Conservation (phyloP, 2,113 vertebrate genomes). For the Phainopepla nitens region DNA sequence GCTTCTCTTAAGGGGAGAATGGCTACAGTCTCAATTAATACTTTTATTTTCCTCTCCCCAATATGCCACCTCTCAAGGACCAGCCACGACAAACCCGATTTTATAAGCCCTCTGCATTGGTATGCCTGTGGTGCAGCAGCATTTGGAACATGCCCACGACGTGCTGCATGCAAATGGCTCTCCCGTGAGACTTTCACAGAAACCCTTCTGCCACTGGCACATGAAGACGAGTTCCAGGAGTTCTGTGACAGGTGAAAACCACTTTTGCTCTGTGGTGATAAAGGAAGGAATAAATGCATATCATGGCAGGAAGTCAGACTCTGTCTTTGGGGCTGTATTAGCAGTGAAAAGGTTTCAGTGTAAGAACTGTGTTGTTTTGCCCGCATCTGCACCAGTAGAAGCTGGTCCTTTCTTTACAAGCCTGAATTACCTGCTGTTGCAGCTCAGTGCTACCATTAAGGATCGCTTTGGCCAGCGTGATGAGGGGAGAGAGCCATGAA, state of each 20-base stretch:
- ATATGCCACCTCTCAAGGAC: conserved; percentile 15
- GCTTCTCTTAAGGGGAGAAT: background rate
- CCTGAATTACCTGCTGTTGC: conserved; percentile 51
- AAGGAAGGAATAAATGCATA: conserved; percentile 12
- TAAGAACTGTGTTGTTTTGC: conserved; percentile 18
- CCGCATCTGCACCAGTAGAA: conserved; percentile 25
- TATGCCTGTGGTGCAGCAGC: conserved; percentile 15
- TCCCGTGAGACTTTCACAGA: background rate
- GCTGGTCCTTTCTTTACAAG: conserved; percentile 24
- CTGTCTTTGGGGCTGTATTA: background rate
- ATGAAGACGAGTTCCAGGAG: background rate
- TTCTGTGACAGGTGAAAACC: conserved; percentile 29
- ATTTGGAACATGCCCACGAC: background rate
- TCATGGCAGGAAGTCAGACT: conserved; percentile 13
- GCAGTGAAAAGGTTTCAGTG: conserved; percentile 46
- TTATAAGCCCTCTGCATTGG: conserved; percentile 10
- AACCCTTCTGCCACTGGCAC: background rate
- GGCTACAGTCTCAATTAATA: background rate
- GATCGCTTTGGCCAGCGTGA: background rate
- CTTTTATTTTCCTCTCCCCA: conserved; percentile 10
- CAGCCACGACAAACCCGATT: background rate
- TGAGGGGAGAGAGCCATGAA: background rate
- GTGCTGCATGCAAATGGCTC: conserved; percentile 24
- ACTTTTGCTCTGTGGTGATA: background rate
- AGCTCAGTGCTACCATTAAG: conserved; percentile 34